phyloP scores from a whole-genome alignment of 1,140 invertebrate genomes.

The Neodiprion lecontei region DNA sequence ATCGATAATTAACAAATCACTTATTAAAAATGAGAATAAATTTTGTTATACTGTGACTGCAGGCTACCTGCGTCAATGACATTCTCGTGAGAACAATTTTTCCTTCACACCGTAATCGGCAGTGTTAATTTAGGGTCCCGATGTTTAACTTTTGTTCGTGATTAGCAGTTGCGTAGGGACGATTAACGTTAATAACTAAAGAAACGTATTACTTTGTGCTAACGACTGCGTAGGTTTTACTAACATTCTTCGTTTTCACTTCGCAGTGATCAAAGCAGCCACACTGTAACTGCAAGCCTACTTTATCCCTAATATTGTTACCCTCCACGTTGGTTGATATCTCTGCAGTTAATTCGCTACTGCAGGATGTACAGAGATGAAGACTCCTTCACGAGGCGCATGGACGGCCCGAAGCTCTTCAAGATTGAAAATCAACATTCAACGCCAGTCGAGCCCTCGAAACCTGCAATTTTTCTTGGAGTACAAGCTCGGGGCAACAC shows the following conservation, averaged over 20 bases:
- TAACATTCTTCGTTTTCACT: not conserved
- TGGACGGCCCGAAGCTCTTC: not conserved
- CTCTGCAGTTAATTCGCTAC: too few relatives aligned
- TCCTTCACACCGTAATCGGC: not conserved
- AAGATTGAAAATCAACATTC: not conserved
- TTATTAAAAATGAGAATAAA: not conserved
- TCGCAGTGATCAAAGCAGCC: not conserved
- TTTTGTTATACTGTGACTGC: not conserved
- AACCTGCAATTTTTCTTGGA: conserved; percentile 4
- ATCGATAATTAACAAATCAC: not conserved
- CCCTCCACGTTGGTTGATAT: too few relatives aligned
- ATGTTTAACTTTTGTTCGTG: not conserved
- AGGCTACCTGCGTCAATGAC: not conserved
- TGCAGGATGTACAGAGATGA: not conserved
- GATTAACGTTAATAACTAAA: not conserved
- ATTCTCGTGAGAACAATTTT: not conserved
- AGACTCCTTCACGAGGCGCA: not conserved
- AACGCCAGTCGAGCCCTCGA: not conserved
- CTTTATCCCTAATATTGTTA: not conserved
- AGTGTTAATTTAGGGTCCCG: not conserved
- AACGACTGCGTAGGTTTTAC: not conserved
- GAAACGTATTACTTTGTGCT: not conserved
- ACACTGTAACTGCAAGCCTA: not conserved
- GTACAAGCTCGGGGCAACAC: not conserved
- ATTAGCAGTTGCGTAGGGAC: not conserved